A percentile compares a stretch with the other conserved stretches of the same genome.
Evolutionary conservation across 2,113 vertebrate species (phyloP).

Genomic region (Camelus dromedarius): DNA sequence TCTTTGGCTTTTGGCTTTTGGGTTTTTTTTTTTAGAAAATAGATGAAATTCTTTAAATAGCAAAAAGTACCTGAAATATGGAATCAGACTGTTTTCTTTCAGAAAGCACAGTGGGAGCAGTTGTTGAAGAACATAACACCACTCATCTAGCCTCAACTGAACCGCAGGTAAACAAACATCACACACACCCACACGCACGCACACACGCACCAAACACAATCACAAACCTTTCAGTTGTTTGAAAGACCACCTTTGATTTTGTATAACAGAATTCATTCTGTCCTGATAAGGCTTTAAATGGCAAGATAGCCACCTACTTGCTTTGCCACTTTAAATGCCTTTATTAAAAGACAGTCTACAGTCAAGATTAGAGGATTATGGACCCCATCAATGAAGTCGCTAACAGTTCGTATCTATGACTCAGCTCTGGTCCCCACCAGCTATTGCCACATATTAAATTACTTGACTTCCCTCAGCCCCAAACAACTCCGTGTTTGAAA

Average conservation of each 20-base stretch:
- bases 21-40: no score
- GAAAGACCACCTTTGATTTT: background rate
- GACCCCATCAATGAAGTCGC: background rate
- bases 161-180: background rate
- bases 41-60: background rate
- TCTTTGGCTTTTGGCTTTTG: no score
- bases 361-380: background rate
- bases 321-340: background rate
- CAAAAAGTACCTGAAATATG: background rate
- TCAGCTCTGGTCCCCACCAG: background rate
- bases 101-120: background rate
- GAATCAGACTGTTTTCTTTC: background rate
- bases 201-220: background rate
- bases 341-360: background rate
- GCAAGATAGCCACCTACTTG: background rate
- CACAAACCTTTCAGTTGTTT: background rate
- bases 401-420: background rate
- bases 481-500: background rate
- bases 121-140: background rate
- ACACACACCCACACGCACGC: background rate
- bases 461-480: background rate
- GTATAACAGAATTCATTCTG: background rate
- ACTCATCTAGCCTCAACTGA: background rate
- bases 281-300: background rate
- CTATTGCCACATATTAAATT: background rate